phyloP scores from a whole-genome alignment of 2,113 vertebrate species.

The Collichthys lucidus region DNA sequence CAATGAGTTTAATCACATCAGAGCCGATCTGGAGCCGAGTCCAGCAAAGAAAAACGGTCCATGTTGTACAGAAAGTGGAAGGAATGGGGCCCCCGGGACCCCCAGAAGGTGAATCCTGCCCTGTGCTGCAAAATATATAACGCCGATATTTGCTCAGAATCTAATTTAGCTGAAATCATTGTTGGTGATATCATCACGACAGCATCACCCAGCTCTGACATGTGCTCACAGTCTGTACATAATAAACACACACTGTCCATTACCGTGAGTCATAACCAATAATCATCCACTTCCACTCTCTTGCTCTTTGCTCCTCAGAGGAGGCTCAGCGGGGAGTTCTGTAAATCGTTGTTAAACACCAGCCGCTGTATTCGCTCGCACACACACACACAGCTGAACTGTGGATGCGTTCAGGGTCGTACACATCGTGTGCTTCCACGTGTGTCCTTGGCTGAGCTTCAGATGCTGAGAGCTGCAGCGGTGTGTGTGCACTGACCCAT shows the following conservation, averaged over 20 bases:
- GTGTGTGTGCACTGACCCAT: conserved; percentile 64
- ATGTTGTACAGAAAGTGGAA: background rate
- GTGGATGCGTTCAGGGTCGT: conserved; percentile 6
- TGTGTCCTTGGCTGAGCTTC: conserved; percentile 58
- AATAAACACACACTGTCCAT: conserved; percentile 31
- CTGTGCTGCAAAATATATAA: background rate
- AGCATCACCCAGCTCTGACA: background rate
- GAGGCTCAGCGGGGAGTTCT: conserved; percentile 15
- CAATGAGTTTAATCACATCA: background rate
- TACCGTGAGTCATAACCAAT: conserved; percentile 37
- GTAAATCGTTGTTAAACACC: conserved; percentile 52
- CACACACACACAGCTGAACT: conserved; percentile 30
- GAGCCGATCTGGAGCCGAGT: background rate
- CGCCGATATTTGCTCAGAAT: background rate
- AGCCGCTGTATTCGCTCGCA: conserved; percentile 19
- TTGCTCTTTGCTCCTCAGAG: background rate
- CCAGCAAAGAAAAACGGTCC: background rate
- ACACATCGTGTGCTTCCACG: conserved; percentile 34
- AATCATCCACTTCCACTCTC: background rate
- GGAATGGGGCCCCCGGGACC: background rate
- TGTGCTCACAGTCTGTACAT: conserved; percentile 14
- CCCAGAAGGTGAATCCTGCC: background rate
- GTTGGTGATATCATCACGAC: too few relatives aligned
- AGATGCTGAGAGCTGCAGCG: conserved; percentile 52
- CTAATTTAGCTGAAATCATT: background rate